Percentiles rank a stretch among this genome's conserved stretches.
Conservation (phyloP, 2,113 vertebrate species). For the Ailuropoda melanoleuca region DNA sequence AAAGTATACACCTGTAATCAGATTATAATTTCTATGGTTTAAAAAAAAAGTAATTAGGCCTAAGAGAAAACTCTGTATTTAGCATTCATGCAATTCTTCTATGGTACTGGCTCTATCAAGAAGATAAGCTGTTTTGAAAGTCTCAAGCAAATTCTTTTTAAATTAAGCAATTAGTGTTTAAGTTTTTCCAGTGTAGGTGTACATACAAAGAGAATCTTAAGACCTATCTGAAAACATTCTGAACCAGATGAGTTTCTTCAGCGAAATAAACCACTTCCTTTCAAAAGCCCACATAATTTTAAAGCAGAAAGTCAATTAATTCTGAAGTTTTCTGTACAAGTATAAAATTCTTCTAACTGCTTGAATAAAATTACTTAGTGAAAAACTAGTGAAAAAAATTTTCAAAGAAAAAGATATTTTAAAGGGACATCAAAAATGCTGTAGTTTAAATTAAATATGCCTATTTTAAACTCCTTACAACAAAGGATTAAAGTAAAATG, state of each 20-base stretch:
- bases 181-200: slow-evolving; percentile 97
- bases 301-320: slow-evolving; percentile 79
- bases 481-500: slow-evolving; percentile 24
- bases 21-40: background rate
- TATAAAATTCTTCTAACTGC: slow-evolving; percentile 49
- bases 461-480: background rate
- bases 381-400: background rate
- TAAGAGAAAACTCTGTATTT: slow-evolving; percentile 40
- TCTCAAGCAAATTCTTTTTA: slow-evolving; percentile 76
- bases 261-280: slow-evolving; percentile 89
- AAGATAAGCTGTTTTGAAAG: slow-evolving; percentile 49
- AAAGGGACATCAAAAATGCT: background rate
- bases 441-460: background rate
- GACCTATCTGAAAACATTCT: slow-evolving; percentile 76
- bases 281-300: slow-evolving; percentile 87
- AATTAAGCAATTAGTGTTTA: slow-evolving; percentile 86
- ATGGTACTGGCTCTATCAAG: background rate
- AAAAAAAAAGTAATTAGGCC: background rate
- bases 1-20: background rate
- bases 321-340: slow-evolving; percentile 73
- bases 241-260: slow-evolving; percentile 88
- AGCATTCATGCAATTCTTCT: slow-evolving; percentile 7
- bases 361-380: slow-evolving; percentile 52
- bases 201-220: slow-evolving; percentile 80
- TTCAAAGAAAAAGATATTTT: slow-evolving; percentile 47